Evolutionary conservation across 2,888 invertebrate genomes (phyloP), one percentile per base, ranked within the genome.

Genomic region (Alitta virens): DNA sequence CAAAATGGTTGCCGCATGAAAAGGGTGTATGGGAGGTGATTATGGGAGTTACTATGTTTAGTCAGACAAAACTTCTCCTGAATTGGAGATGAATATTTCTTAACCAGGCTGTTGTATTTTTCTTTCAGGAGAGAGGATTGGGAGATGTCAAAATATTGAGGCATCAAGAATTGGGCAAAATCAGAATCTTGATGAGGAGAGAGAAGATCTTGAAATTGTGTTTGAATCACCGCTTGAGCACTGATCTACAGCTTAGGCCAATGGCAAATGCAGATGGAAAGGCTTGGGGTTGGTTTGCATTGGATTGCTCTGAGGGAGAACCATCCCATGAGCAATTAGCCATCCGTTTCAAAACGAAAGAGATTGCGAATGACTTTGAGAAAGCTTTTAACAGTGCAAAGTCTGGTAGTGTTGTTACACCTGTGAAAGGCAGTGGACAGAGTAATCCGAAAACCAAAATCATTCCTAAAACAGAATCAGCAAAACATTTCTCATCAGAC

Each of bases 151-250:
- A 94, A 80, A 86, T 96, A 16, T 83, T 95, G 7, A 64, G 64
- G 38, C 71, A 75, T 65, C 69, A 68, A 26, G 63, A 62, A n/a
- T 89, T 64, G 0, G 64, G 68, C 7, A 67, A 87, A 87, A 49
- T 88, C 88, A 85, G 94, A 51, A 86, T 95, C 18, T 82, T 96
- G 1, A 95, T 96, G 95, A 86, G 94, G 60, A 86, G 94, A 61
- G 95, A 96, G 70, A 91, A 92, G 80, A 89, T 92, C 0, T 87
- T 90, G 66, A 94, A 95, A 80, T 88, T 95, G 50, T 94, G 95
- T 83, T 94, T 94, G 12, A 96, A 96, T 84, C 96, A 96, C 78
- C 86, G 88, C 72, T 86, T 96, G 25, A 86, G 87, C 0, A 80
- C 86, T 0, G 90, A 91, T 68, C 89, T 94, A 87, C 86, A 87